Evolutionary conservation across 2,888 invertebrate species (phyloP), one percentile per base, ranked within the genome.

Genomic region (Falcaria lacertinaria): DNA sequence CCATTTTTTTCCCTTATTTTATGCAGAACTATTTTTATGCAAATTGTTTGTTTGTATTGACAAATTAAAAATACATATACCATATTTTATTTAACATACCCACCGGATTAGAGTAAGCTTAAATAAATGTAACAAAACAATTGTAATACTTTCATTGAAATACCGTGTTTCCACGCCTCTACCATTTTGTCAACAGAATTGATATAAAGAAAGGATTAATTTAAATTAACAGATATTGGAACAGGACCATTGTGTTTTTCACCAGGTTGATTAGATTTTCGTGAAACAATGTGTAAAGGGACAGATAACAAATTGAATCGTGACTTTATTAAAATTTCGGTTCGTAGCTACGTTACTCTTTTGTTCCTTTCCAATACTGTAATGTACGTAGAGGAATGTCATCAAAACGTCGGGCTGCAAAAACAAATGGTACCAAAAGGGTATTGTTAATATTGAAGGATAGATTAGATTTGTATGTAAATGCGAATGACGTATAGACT

Each of bases 201-300:
- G 57, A 55, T 69, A 66, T 63, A 68, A 72, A 67, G 69, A 69
- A 75, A 74, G 76, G 74, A 79, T 83, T 78, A 80, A 80, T 81
- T 81, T 84, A 79, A 83, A 83, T 84, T 83, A 82, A 81, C 71
- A 80, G 78, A 82, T 83, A 82, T 81, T 70, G 73, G 67, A 73
- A 74, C 69, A 60, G 67, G 58, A 59, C 49, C 74, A 75, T 83
- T 83, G 80, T 83, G 71, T 77, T 80, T 77, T 80, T 80, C 68
- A 57, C 60, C 52, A 54, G 72, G 65, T 78, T 81, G 80, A 84
- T 83, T 83, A 82, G 81, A 69, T 80, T 82, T 75, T 70, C 69
- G 66, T 67, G 69, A 74, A 81, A 81, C 82, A 84, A 81, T 82
- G 75, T 80, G 71, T 75, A 74, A 74, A 74, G 67, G 77, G 80